phyloP scores from a whole-genome alignment of 2,113 vertebrate species.

The Urocynchramus pylzowi region DNA sequence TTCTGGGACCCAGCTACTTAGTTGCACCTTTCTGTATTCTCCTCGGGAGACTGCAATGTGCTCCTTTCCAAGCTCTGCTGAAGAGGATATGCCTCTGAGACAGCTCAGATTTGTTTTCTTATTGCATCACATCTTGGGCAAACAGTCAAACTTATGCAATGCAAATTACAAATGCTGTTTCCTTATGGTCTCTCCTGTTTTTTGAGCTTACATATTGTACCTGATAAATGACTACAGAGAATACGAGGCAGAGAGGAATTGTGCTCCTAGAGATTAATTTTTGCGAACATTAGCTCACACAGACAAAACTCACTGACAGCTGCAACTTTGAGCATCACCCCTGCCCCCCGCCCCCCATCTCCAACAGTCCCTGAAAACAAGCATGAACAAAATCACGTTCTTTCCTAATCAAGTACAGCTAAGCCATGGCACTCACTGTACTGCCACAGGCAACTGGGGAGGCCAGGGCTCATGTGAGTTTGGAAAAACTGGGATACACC shows the following conservation, averaged over 20 bases:
- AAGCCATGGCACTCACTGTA: background rate
- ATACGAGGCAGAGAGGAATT: background rate
- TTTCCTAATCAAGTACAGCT: fast-evolving
- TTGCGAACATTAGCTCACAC: background rate
- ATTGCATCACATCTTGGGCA: background rate
- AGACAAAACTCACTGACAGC: background rate
- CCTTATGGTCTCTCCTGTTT: background rate
- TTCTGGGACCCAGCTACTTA: background rate
- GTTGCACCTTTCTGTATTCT: background rate
- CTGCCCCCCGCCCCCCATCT: background rate
- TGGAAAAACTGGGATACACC: background rate
- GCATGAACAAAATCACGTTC: background rate
- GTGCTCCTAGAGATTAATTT: background rate
- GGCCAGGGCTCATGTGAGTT: background rate
- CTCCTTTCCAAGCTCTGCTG: background rate
- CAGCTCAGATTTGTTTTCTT: background rate
- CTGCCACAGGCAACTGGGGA: background rate
- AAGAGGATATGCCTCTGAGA: background rate
- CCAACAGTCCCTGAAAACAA: background rate
- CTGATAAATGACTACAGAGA: background rate
- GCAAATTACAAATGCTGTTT: background rate
- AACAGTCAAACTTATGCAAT: background rate
- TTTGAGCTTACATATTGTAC: background rate
- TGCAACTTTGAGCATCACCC: background rate
- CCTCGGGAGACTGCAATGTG: background rate